A percentile compares a stretch with the other conserved stretches of the same genome.
Conservation (phyloP, 2,888 invertebrate genomes). For the Hipparchia semele region DNA sequence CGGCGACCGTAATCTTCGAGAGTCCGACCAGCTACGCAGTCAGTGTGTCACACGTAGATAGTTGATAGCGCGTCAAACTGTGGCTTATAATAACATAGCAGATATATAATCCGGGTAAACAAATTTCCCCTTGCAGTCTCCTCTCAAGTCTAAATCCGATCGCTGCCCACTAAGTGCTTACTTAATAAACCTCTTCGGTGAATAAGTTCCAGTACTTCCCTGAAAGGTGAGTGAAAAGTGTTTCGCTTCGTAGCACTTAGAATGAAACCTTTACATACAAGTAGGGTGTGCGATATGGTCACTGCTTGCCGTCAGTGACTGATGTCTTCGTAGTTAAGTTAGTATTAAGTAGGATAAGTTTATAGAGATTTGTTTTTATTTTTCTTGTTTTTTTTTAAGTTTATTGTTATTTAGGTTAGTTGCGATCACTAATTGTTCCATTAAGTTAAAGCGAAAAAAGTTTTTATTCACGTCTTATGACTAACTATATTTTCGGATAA, state of each 20-base stretch:
- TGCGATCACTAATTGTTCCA: no score
- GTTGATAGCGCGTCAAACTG: conserved; percentile 38
- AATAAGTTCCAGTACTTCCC: conserved; percentile 18
- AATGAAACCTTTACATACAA: not conserved
- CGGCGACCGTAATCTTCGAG: conserved; percentile 7
- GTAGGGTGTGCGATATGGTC: no score
- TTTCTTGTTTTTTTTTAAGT: no score
- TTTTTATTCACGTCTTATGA: no score
- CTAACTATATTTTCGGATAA: no score
- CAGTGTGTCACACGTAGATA: not conserved
- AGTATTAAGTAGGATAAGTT: no score
- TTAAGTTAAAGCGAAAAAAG: no score
- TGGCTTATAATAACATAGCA: conserved; percentile 32
- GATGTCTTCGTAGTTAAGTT: no score
- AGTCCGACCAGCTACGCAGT: conserved; percentile 5
- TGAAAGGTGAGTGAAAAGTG: conserved; percentile 27
- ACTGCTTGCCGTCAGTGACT: no score
- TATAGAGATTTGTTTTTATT: no score
- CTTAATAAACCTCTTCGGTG: conserved; percentile 36
- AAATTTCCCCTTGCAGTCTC: conserved; percentile 48
- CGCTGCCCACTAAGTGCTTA: conserved; percentile 41
- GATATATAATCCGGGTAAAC: conserved; percentile 49
- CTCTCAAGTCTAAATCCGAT: conserved; percentile 45
- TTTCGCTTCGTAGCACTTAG: not conserved
- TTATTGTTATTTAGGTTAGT: no score